These are phyloP conservation scores for Hyalella azteca DNA, from an alignment of 2,888 invertebrate species.

Conservation along the genomic window DNA sequence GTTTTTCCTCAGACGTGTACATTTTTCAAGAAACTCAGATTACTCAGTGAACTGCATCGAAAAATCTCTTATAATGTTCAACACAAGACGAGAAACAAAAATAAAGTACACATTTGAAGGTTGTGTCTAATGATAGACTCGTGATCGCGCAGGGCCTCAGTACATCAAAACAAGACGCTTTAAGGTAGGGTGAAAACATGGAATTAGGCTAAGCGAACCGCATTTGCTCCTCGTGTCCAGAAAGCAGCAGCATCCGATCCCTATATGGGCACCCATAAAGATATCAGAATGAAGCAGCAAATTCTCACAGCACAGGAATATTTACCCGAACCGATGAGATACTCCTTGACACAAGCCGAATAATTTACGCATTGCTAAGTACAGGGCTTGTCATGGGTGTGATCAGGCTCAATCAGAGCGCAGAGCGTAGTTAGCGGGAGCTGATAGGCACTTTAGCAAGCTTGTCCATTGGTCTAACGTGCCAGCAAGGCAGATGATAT, in stretches of 20 bases:
- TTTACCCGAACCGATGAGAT: constrained; percentile 17
- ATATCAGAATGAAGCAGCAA: constrained; percentile 2
- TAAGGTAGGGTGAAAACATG: background rate
- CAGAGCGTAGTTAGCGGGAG: constrained; percentile 11
- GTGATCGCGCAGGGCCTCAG: too few relatives aligned
- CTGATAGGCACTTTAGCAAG: constrained; percentile 19
- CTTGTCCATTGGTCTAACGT: background rate
- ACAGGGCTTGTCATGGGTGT: constrained; percentile 15
- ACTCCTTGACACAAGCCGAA: constrained; percentile 12
- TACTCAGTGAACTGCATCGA: too few relatives aligned
- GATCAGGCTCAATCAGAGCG: constrained; percentile 26
- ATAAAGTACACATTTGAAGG: too few relatives aligned
- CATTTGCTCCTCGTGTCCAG: background rate
- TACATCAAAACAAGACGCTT: background rate
- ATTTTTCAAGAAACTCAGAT: too few relatives aligned
- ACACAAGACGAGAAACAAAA: too few relatives aligned
- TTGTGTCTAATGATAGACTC: too few relatives aligned
- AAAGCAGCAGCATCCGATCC: background rate
- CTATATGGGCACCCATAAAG: background rate
- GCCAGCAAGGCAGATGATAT: constrained; percentile 1
- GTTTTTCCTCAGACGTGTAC: too few relatives aligned
- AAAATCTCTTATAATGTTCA: too few relatives aligned
- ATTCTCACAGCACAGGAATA: constrained; percentile 1
- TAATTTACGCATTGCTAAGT: constrained; percentile 31
- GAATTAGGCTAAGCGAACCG: background rate